Percentiles rank a stretch among this genome's conserved stretches.
Conservation (phyloP, 2,888 invertebrate genomes). For the Apodemia duryi region DNA sequence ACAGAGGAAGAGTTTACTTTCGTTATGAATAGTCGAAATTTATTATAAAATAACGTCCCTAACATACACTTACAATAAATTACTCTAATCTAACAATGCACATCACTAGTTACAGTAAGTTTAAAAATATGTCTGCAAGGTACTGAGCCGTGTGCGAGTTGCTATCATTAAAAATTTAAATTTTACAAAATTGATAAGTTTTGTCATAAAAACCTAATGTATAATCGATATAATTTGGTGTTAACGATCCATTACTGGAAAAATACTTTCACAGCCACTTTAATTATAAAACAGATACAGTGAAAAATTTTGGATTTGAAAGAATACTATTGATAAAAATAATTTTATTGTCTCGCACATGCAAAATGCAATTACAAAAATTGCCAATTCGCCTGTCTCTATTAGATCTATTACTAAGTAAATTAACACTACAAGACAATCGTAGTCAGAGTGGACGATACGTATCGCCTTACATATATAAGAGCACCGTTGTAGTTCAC, state of each 20-base stretch:
- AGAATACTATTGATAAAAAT: constrained; percentile 27
- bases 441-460: constrained; percentile 23
- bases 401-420: constrained; percentile 42
- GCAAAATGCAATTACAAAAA: constrained; percentile 52
- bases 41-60: constrained; percentile 61
- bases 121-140: constrained; percentile 58
- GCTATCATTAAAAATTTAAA: constrained; percentile 38
- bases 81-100: constrained; percentile 73
- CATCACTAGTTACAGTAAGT: constrained; percentile 62
- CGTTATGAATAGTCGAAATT: constrained; percentile 46
- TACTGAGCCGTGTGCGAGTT: constrained; percentile 71
- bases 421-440: constrained; percentile 34
- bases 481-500: constrained; percentile 34
- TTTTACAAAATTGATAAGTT: constrained; percentile 38
- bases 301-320: constrained; percentile 20
- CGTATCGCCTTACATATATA: constrained; percentile 14
- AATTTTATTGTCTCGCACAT: constrained; percentile 75
- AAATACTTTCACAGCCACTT: constrained; percentile 73
- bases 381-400: constrained; percentile 20
- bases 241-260: constrained; percentile 51
- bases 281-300: constrained; percentile 42
- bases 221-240: constrained; percentile 61
- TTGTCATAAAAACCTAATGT: constrained; percentile 32
- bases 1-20: constrained; percentile 46
- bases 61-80: constrained; percentile 71